A percentile compares a stretch with the other conserved stretches of the same genome.
Conservation (phyloP, 1,140 invertebrate species). For the Drosophila jambulina region DNA sequence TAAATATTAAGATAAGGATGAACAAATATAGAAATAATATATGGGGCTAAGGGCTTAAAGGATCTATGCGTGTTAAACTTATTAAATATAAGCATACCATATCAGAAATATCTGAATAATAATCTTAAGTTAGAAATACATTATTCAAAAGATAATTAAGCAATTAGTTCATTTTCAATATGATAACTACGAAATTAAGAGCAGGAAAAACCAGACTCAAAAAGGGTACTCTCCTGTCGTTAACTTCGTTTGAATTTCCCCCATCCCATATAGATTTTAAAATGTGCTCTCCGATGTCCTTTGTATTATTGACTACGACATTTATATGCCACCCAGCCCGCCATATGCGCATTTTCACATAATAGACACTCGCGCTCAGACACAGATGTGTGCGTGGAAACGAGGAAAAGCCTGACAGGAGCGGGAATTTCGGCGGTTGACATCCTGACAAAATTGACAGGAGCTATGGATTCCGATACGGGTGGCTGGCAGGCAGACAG, state of each 20-base stretch:
- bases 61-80: no score
- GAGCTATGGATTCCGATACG: conserved; percentile 28
- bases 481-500: not conserved
- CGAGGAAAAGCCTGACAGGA: conserved; percentile 40
- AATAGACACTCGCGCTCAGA: conserved; percentile 47
- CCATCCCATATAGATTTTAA: conserved; percentile 60
- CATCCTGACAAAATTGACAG: conserved; percentile 60
- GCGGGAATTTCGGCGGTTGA: conserved; percentile 59
- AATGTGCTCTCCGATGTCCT: conserved; percentile 31
- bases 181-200: not conserved
- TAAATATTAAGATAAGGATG: not conserved
- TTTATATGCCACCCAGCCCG: conserved; percentile 63
- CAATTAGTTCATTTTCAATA: not conserved
- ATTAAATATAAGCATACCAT: not conserved
- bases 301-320: conserved; percentile 75
- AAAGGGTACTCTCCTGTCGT: not conserved
- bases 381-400: conserved; percentile 27
- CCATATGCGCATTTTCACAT: conserved; percentile 78
- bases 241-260: fast-evolving
- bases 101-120: not conserved
- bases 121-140: not conserved
- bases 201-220: not conserved
- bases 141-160: not conserved
- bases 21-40: conserved; percentile 13
- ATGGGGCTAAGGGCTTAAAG: not conserved